A percentile compares a stretch with the other conserved stretches of the same genome.
These are phyloP conservation scores for human DNA, from an alignment of 2,113 vertebrate species.

Conservation along the genomic window DNA sequence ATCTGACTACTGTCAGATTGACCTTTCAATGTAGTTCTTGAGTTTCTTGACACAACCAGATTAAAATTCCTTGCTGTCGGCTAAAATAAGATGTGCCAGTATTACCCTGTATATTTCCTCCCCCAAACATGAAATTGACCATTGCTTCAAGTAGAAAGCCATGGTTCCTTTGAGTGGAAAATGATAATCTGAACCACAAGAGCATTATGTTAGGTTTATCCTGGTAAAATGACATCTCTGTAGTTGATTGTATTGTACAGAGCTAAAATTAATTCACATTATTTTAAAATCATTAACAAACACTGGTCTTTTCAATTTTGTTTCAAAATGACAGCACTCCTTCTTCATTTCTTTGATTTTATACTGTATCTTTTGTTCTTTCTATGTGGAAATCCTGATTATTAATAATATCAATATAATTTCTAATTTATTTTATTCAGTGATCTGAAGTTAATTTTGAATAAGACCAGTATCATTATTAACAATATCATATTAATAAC, in stretches of 20 bases:
- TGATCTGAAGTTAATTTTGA: not conserved
- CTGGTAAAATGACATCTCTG: not conserved
- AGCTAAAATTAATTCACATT: not conserved
- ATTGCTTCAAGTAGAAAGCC: not conserved
- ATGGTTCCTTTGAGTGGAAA: not conserved
- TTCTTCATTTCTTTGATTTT: not conserved
- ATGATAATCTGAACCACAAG: not conserved
- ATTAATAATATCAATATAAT: not conserved
- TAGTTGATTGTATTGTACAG: not conserved
- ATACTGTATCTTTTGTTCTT: not conserved
- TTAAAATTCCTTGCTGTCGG: not conserved
- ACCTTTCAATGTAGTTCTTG: not conserved
- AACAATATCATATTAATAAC: not conserved
- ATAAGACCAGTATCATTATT: not conserved
- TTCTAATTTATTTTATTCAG: not conserved
- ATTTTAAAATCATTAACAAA: not conserved
- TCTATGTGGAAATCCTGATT: not conserved
- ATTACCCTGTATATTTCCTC: not conserved
- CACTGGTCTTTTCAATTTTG: not conserved
- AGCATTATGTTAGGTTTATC: not conserved
- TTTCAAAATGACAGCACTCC: not conserved
- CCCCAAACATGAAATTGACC: not conserved
- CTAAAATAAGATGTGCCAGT: not conserved
- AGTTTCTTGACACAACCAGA: not conserved
- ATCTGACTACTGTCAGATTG: not conserved